Conservation (phyloP, 2,113 vertebrate genomes). For the Cololabis saira region DNA sequence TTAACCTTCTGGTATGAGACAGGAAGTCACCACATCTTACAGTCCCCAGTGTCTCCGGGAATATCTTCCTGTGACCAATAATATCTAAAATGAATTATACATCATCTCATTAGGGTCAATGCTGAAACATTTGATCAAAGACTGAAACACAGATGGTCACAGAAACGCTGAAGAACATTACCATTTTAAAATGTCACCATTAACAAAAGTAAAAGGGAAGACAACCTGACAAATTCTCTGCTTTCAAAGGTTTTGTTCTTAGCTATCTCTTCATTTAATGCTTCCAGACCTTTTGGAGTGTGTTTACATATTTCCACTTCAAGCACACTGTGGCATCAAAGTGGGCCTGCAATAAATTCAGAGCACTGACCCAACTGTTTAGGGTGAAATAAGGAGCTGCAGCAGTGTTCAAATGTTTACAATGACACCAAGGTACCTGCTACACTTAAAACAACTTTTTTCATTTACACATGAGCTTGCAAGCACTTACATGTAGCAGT, state of each 20-base stretch:
- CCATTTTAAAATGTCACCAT: not conserved
- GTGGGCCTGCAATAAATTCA: constrained; percentile 35
- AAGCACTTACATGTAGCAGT: not conserved
- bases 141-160: not conserved
- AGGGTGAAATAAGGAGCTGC: constrained; percentile 28
- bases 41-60: not conserved
- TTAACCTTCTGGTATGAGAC: not conserved
- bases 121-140: not conserved
- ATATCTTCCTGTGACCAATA: not conserved
- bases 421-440: constrained; percentile 29
- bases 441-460: constrained; percentile 13
- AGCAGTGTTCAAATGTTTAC: constrained; percentile 39
- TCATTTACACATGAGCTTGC: not conserved
- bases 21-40: not conserved
- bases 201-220: not conserved
- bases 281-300: constrained; percentile 8
- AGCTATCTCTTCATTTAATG: constrained; percentile 4
- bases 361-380: constrained; percentile 37
- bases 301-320: constrained; percentile 51
- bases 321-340: constrained; percentile 42
- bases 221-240: constrained; percentile 2
- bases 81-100: constrained; percentile 9
- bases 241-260: constrained; percentile 8
- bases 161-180: not conserved
- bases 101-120: not conserved